Evolutionary conservation across 1,140 invertebrate genomes (phyloP), one percentile per base, ranked within the genome.

Genomic region (Helicoverpa armigera): DNA sequence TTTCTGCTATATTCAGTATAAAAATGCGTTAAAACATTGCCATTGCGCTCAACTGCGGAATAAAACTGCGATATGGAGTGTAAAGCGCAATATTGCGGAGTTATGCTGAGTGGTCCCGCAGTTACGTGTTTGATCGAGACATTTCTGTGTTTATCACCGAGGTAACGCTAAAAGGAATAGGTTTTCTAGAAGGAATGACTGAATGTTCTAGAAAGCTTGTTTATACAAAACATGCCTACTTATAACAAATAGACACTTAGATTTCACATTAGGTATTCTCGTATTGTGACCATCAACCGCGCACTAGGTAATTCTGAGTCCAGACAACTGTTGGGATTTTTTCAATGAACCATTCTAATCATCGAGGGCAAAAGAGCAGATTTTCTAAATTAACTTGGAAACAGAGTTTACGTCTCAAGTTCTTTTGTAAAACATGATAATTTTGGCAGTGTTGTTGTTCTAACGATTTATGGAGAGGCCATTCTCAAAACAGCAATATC

Each of bases 1-100:
- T 94, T 91, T 89, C 87, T 86, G 83, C 86, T 89, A 84, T 87
- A 87, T 86, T 88, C 85, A 80, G 81, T 88, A 87, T 88, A 90
- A 91, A 91, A 92, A 90, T 88, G 84, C 85, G 83, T 87, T 89
- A 87, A 91, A 91, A 89, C 82, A 88, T 85, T 80, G 82, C 83
- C 79, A 79, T 82, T 88, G 83, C 80, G 81, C 83, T 83, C 50
- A 54, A 77, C 50, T 67, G 58, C 61, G 29, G 50, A 85, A 87
- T 89, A 86, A 89, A 89, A 88, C 81, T 63, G 58, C 54, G 48
- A 76, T 61, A 63, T 86, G 85, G 85, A 83, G 87, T 87, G 86
- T 85, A 79, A 70, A 76, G 18, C 58, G 43, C 35, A 14, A 72
- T 72, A 72, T 72, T 51, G 16, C 18, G 35, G 43, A 76, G 43